phyloP scores from a whole-genome alignment of 2,113 vertebrate genomes.

The Pyxicephalus adspersus region DNA sequence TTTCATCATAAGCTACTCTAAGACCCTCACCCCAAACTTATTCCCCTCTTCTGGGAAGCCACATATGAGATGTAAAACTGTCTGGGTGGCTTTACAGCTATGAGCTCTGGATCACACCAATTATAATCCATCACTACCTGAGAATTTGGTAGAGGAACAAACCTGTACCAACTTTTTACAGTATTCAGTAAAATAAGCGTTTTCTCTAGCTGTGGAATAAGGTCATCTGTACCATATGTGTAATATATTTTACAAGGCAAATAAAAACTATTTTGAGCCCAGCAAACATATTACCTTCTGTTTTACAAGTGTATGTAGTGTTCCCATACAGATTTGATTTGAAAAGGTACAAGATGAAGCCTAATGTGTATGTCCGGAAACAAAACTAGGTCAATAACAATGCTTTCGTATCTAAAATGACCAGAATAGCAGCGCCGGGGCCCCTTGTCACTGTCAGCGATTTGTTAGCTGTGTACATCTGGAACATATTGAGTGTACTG shows the following conservation, averaged over 20 bases:
- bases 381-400: conserved; percentile 44
- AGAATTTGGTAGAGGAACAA: too few species aligned
- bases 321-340: conserved; percentile 9
- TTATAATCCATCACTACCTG: too few species aligned
- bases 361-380: conserved; percentile 23
- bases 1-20: too few species aligned
- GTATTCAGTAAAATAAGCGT: not conserved
- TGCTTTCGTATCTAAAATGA: conserved; percentile 30
- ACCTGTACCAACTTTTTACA: not conserved
- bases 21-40: too few species aligned
- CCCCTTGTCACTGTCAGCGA: conserved; percentile 17
- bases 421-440: conserved; percentile 26
- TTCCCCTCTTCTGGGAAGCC: too few species aligned
- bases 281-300: not conserved
- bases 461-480: conserved; percentile 4
- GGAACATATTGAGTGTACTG: conserved; percentile 27
- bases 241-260: conserved; percentile 12
- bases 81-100: too few species aligned
- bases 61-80: too few species aligned
- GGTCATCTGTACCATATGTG: not conserved
- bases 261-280: conserved; percentile 5
- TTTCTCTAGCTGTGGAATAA: not conserved
- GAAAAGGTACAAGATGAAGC: conserved; percentile 19
- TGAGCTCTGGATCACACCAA: too few species aligned
- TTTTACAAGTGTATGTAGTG: conserved; percentile 14